Conservation (phyloP, 2,797 vertebrate species). For the Sebastes steindachneri region DNA sequence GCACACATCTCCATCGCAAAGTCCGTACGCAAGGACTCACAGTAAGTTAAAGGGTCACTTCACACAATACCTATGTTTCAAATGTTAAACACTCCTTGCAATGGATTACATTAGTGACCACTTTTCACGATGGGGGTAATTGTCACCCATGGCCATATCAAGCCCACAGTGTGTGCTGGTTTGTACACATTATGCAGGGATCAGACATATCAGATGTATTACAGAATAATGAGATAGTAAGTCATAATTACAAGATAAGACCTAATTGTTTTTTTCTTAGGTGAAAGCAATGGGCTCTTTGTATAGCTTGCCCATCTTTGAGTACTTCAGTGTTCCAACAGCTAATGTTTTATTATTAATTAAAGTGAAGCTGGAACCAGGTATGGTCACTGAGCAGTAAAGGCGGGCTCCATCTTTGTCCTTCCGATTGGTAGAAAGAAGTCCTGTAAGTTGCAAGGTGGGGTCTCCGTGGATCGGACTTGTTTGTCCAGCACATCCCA, state of each 20-base stretch:
- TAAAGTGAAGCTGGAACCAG: no score
- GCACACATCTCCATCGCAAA: conserved; percentile 61
- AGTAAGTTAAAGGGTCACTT: conserved; percentile 60
- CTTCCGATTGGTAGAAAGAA: no score
- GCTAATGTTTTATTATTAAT: no score
- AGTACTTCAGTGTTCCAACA: not conserved
- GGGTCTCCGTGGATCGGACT: no score
- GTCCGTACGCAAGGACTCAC: conserved; percentile 78
- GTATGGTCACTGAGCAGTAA: no score
- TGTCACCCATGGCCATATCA: not conserved
- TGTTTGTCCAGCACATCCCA: no score
- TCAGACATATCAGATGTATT: not conserved
- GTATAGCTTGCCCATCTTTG: not conserved
- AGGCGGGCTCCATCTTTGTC: no score
- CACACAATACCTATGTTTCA: not conserved
- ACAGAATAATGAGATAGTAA: not conserved
- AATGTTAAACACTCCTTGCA: not conserved
- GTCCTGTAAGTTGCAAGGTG: no score
- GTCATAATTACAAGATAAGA: not conserved
- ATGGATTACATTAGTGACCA: not conserved
- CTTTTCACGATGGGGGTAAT: not conserved
- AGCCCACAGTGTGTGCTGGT: not conserved
- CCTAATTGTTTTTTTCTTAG: not conserved
- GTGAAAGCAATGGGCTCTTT: not conserved
- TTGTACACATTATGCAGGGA: not conserved